Base-by-base conservation (phyloP, 2,797 vertebrate species). In the Sylvilagus floridanus region DNA sequence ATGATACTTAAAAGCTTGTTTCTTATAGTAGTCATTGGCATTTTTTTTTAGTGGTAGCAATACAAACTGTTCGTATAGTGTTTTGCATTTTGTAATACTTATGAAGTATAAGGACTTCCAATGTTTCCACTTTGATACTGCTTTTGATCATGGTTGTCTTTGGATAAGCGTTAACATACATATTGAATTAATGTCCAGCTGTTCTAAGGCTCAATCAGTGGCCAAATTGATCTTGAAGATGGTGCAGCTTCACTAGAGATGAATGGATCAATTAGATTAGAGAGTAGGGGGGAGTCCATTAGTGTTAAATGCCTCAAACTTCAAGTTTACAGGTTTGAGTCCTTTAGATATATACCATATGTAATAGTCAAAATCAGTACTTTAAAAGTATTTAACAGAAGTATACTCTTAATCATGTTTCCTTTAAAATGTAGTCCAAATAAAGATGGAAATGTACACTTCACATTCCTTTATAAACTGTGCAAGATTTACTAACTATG, bases 121-220 rank as follows among this genome's bases (percentile, higher is more conserved):
- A 2, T 32, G 42, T 35, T 81, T 52, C 24, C 5, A 22, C 52
- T 3, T 66, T 35, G 42, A n/a, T 66, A 63, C 7, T 84, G 19
- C 9, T 78, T 94, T 84, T 63, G 42, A 37, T 89, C 66, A 32
- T 66, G 5, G 14, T 82, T 94, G 75, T 35, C 47, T 92, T 86
- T 79, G 22, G 30, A 81, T 95, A 24, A 57, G 83, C 78, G 50
- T 95, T 95, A 96, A 89, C 47, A n/a, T 94, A 81, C 28, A 47
- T 77, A 83, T 68, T 84, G 52, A 82, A 94, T 95, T 95, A 89
- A 89, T 84, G 50, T 82, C 78, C 90, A 95, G 82, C 65, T 93
- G n/a, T 69, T 93, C 69, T 92, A 89, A 96, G 81, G 26, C 35
- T 91, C 47, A 21, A 17, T 75, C 52, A 81, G 30, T 85, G 87